Base-by-base conservation (phyloP, 2,113 vertebrate species). In the Cavia aperea region DNA sequence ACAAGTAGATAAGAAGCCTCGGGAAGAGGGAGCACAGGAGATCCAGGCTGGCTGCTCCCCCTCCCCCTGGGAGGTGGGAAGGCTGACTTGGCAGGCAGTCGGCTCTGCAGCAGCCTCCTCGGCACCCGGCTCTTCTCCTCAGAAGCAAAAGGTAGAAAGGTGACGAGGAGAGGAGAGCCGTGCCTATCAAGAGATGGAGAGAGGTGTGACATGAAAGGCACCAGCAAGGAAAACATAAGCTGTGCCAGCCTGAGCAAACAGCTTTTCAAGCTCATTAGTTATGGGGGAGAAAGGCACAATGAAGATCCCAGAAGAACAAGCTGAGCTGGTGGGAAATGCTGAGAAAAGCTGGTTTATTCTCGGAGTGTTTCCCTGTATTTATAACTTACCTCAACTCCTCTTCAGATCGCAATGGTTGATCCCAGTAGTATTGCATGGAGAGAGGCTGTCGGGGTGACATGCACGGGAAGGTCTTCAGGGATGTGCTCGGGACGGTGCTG, bases 331-430 rank as follows among this genome's bases (percentile, higher is more conserved):
- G n/a, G 49, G 82, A 94, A 87, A 60, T 91, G 91, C 96, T 93
- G 93, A 93, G 93, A 29, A 83, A 68, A 60, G 78, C 82, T 68
- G 26, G 21, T 87, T 92, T 94, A 89, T 88, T 95, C 89, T 91
- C 4, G 1, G 68, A 31, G 58, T 24, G 31, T 31, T 72, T 95
- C 87, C 70, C 88, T 95, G 72, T 94, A 95, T 95, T 95, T 96
- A 83, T 91, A 75, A 72, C 33, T 90, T 77, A 60, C 65, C 91
- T 92, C 91, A 81, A 66, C 58, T 81, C 23, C 87, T 78, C 92
- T 86, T 93, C 84, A 82, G 73, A 78, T 12, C 29, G 33, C 39
- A 21, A 36, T 31, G 70, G 15, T 31, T 60, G 81, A 49, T 56
- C 26, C 63, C 79, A 36, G 19, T 10, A 46, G 43, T 7, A 19